phyloP scores from a whole-genome alignment of 1,140 invertebrate genomes.

The Tigriopus japonicus region DNA sequence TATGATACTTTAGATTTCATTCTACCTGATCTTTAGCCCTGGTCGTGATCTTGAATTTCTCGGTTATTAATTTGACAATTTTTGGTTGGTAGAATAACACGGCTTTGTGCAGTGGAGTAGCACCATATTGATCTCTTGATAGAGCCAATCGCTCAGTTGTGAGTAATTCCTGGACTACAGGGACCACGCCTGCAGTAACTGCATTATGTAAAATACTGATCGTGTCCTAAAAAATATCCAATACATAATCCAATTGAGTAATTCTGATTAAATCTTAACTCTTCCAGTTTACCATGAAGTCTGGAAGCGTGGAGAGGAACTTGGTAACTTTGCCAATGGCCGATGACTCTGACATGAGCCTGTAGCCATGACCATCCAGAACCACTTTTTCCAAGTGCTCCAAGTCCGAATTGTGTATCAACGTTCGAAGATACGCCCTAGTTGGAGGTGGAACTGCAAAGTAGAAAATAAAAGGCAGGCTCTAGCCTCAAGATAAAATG shows the following conservation, averaged over 20 bases:
- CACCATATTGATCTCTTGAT: conserved; percentile 9
- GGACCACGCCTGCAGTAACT: neutral
- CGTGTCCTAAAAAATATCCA: conserved; percentile 1
- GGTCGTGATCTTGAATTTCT: conserved; percentile 5
- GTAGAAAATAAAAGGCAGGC: neutral
- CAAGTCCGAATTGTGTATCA: conserved; percentile 9
- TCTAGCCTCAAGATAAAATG: too few relatives aligned
- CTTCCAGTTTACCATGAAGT: conserved; percentile 3
- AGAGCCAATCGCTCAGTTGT: conserved; percentile 4
- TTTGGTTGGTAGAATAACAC: conserved; percentile 13
- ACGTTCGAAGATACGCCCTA: conserved; percentile 4
- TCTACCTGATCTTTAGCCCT: conserved; percentile 8
- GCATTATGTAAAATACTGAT: conserved; percentile 13
- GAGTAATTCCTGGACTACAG: conserved; percentile 2
- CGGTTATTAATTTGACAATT: conserved; percentile 6
- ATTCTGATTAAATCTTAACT: neutral
- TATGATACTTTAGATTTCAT: neutral
- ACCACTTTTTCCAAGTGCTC: conserved; percentile 12
- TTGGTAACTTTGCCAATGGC: neutral
- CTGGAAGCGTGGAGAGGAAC: conserved; percentile 5
- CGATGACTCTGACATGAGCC: neutral
- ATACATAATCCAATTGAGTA: neutral
- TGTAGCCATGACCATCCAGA: neutral
- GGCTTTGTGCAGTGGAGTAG: conserved; percentile 10
- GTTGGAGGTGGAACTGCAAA: conserved; percentile 10